phyloP scores from a whole-genome alignment of 2,888 invertebrate species.

The Mystacides longicornis region DNA sequence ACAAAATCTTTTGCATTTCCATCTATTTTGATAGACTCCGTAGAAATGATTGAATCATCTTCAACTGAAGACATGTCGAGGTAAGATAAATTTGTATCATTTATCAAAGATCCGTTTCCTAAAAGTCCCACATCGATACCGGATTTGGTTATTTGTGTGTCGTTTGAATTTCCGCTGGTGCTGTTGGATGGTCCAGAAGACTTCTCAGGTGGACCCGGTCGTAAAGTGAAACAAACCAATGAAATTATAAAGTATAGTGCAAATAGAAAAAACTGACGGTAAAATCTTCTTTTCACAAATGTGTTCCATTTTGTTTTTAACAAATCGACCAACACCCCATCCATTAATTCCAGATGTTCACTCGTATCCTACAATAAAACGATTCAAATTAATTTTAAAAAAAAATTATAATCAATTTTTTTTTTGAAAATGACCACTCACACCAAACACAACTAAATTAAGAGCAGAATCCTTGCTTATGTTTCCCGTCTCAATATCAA shows the following conservation, averaged over 20 bases:
- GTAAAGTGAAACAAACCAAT: constrained; percentile 76
- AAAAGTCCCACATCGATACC: constrained; percentile 10
- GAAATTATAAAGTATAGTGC: constrained; percentile 86
- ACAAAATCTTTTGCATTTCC: background rate
- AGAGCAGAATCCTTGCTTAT: constrained; percentile 94
- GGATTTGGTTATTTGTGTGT: constrained; percentile 6
- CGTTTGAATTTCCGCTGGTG: constrained; percentile 9
- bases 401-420: background rate
- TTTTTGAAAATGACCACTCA: constrained; percentile 39
- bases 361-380: constrained; percentile 69
- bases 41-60: constrained; percentile 8
- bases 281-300: constrained; percentile 91
- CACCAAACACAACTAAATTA: constrained; percentile 94
- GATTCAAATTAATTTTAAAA: background rate
- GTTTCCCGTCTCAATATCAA: constrained; percentile 80
- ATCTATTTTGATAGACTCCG: background rate
- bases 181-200: constrained; percentile 14
- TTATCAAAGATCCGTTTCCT: constrained; percentile 10
- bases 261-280: constrained; percentile 86
- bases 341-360: constrained; percentile 90
- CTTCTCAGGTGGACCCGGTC: constrained; percentile 69
- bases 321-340: constrained; percentile 88
- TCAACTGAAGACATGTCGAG: constrained; percentile 10
- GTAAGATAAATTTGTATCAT: constrained; percentile 17
- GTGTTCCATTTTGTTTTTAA: constrained; percentile 97